These are phyloP conservation scores for Tenthredo scrophulariae DNA, from an alignment of 2,888 invertebrate species.

Conservation along the genomic window DNA sequence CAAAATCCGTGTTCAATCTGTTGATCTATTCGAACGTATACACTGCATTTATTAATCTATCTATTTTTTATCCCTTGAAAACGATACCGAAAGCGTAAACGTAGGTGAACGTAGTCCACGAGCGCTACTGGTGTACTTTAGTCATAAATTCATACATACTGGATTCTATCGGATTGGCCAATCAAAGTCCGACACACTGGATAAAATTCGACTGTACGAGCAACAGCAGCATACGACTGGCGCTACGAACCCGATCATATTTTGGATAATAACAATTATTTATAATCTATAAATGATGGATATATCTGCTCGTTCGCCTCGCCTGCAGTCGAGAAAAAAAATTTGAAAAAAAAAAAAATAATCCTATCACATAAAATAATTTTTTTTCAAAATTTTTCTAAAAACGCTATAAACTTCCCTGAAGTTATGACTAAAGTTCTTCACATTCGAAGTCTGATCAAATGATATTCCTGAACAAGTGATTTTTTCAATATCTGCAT, in stretches of 20 bases:
- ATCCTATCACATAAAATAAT: neutral
- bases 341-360: neutral
- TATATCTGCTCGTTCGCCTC: neutral
- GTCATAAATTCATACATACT: slow-evolving; percentile 52
- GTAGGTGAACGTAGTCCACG: neutral
- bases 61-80: slow-evolving; percentile 24
- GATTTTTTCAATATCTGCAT: slow-evolving; percentile 7
- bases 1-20: neutral
- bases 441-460: neutral
- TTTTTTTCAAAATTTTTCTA: neutral
- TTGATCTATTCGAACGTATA: slow-evolving; percentile 22
- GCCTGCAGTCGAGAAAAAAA: neutral
- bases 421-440: neutral
- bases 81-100: slow-evolving; percentile 32
- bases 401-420: neutral
- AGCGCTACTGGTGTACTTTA: neutral
- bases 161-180: slow-evolving; percentile 56
- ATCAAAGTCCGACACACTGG: slow-evolving; percentile 54
- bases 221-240: neutral
- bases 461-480: neutral
- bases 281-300: slow-evolving; percentile 41
- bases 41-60: slow-evolving; percentile 33
- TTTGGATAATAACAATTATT: slow-evolving; percentile 50
- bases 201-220: slow-evolving; percentile 40
- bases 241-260: slow-evolving; percentile 37